These are phyloP conservation scores for Hipparchia semele DNA, from an alignment of 2,888 invertebrate species.

Conservation along the genomic window DNA sequence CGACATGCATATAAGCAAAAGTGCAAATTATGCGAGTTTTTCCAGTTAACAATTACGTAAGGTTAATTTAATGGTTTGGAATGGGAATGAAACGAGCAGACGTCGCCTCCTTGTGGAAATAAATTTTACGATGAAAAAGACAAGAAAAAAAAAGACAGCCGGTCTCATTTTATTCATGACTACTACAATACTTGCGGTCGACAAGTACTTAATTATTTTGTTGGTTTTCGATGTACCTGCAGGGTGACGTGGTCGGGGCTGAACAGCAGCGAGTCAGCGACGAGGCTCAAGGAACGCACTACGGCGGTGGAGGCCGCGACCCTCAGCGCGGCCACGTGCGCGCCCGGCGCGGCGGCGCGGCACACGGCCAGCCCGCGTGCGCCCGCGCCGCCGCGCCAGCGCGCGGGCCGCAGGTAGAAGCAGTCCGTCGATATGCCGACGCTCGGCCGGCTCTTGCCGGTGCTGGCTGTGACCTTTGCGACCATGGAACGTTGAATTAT, in stretches of 20 bases:
- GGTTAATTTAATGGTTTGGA: too few species aligned
- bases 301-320: conserved; percentile 58
- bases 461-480: conserved; percentile 21
- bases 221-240: conserved; percentile 44
- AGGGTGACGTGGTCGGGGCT: conserved; percentile 55
- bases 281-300: conserved; percentile 52
- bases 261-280: conserved; percentile 63
- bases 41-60: too few species aligned
- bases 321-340: conserved; percentile 52
- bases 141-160: neutral
- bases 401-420: conserved; percentile 57
- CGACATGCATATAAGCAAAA: too few species aligned
- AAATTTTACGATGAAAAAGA: too few species aligned
- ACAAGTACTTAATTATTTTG: neutral
- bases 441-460: neutral
- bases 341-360: conserved; percentile 49
- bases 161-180: neutral
- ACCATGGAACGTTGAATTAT: neutral
- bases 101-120: too few species aligned
- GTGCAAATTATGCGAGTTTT: too few species aligned
- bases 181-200: neutral
- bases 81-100: too few species aligned
- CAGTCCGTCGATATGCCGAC: conserved; percentile 47
- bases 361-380: conserved; percentile 49
- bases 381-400: conserved; percentile 57